phyloP scores from a whole-genome alignment of 2,113 vertebrate genomes.

The Hippoglossus stenolepis region DNA sequence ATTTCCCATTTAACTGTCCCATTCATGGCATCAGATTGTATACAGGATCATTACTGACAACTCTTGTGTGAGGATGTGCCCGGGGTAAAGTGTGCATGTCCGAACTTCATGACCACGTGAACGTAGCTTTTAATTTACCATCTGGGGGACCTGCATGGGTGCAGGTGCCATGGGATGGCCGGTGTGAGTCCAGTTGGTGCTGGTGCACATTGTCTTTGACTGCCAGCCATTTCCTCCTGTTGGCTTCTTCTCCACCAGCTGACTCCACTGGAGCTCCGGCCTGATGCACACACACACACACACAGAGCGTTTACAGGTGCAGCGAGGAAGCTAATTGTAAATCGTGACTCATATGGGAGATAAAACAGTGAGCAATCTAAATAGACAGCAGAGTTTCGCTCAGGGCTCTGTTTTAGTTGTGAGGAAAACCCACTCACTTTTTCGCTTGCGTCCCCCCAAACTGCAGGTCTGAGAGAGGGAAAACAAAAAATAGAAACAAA shows the following conservation, averaged over 20 bases:
- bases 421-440: conserved; percentile 83
- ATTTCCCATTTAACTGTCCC: too few species aligned
- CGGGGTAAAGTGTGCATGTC: too few species aligned
- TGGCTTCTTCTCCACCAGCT: conserved; percentile 89
- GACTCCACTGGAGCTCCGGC: conserved; percentile 89
- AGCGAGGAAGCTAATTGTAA: conserved; percentile 5
- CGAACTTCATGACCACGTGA: background rate
- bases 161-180: conserved; percentile 83
- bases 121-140: conserved; percentile 81
- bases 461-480: conserved; percentile 85
- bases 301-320: background rate
- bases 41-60: too few species aligned
- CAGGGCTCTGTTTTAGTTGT: conserved; percentile 8
- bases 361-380: background rate
- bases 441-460: conserved; percentile 89
- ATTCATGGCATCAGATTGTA: too few species aligned
- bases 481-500: background rate
- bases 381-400: conserved; percentile 18
- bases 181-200: conserved; percentile 87
- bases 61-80: too few species aligned
- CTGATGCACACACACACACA: conserved; percentile 67
- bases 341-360: conserved; percentile 9
- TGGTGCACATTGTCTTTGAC: conserved; percentile 88
- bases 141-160: conserved; percentile 85
- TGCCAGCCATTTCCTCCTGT: conserved; percentile 90